Evolutionary conservation across 2,888 invertebrate species (phyloP).

Genomic region (Sturmia bella): DNA sequence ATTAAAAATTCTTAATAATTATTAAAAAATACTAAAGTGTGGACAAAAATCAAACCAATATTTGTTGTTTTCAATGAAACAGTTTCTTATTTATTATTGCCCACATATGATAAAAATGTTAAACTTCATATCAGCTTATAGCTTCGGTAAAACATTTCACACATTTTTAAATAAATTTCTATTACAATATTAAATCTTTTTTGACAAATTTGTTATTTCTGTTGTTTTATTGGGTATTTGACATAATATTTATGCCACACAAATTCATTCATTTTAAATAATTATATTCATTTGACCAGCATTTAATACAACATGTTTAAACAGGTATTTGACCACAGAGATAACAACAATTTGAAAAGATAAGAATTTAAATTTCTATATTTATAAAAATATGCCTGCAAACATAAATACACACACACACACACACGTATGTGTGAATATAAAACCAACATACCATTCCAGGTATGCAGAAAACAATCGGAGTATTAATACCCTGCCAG

Average conservation of each 20-base stretch:
- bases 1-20: no score
- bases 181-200: conserved; percentile 7
- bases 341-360: conserved; percentile 35
- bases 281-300: conserved; percentile 56
- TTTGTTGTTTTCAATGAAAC: no score
- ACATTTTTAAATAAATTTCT: background rate
- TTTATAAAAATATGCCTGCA: no score
- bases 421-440: background rate
- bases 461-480: no score
- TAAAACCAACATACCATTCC: background rate
- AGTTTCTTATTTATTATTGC: no score
- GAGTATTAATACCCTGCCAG: no score
- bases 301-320: conserved; percentile 41
- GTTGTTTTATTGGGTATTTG: conserved; percentile 19
- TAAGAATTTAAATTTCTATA: conserved; percentile 28
- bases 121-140: no score
- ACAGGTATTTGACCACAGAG: conserved; percentile 49
- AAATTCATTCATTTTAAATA: conserved; percentile 29
- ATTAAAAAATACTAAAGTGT: no score
- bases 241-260: conserved; percentile 37
- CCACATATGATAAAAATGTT: no score
- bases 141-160: no score
- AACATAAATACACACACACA: background rate
- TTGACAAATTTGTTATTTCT: conserved; percentile 31
- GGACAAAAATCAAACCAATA: no score